A percentile compares a stretch with the other conserved stretches of the same genome.
These are phyloP conservation scores for Onthophagus sagittarius DNA, from an alignment of 2,888 invertebrate genomes.

Conservation along the genomic window DNA sequence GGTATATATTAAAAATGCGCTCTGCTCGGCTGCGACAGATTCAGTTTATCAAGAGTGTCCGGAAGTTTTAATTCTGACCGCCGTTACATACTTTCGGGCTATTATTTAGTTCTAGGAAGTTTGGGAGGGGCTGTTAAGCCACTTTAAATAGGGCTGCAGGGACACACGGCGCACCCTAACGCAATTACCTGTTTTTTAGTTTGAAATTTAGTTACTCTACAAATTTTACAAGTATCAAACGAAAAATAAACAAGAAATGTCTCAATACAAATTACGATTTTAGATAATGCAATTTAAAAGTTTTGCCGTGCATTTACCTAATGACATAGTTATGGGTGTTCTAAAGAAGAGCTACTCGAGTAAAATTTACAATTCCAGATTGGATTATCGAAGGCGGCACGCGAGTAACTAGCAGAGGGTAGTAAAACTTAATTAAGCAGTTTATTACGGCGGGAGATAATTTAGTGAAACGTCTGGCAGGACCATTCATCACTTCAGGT, in stretches of 20 bases:
- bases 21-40: conserved; percentile 10
- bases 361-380: not conserved
- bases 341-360: not conserved
- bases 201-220: not conserved
- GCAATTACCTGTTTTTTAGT: not conserved
- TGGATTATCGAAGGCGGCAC: not conserved
- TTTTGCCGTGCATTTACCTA: not conserved
- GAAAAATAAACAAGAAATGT: not conserved
- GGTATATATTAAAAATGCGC: conserved; percentile 10
- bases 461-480: conserved; percentile 8
- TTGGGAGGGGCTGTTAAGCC: conserved; percentile 4
- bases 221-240: not conserved
- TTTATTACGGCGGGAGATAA: conserved; percentile 4
- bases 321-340: not conserved
- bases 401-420: not conserved
- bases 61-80: conserved; percentile 5
- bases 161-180: not conserved
- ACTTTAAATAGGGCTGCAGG: not conserved
- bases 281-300: no score
- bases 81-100: conserved; percentile 10
- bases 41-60: conserved; percentile 3
- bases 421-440: conserved; percentile 6
- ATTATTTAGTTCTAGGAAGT: conserved; percentile 13
- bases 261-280: no score
- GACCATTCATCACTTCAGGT: conserved; percentile 6